A percentile compares a stretch with the other conserved stretches of the same genome.
These are phyloP conservation scores for Brachionus rubens DNA, from an alignment of 1,140 invertebrate genomes.

Conservation along the genomic window DNA sequence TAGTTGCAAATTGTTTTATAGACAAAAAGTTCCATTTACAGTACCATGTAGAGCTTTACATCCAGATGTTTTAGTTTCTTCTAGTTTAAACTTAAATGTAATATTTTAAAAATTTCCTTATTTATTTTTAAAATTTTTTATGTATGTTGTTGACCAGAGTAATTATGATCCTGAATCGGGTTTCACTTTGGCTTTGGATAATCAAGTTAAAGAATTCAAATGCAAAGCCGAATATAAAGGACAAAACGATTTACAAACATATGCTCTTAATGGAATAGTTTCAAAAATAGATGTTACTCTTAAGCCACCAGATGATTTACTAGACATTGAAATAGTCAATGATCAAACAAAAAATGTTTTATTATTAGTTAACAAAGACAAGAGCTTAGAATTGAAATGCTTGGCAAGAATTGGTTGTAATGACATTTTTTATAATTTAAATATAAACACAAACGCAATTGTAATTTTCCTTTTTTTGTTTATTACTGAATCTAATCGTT, in stretches of 20 bases:
- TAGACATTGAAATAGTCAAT: background rate
- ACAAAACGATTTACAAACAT: background rate
- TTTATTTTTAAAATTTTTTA: too few species aligned
- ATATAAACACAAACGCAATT: background rate
- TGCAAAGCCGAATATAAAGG: background rate
- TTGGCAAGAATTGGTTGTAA: constrained; percentile 13
- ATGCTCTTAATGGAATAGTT: background rate
- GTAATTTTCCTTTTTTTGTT: background rate
- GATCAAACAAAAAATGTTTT: background rate
- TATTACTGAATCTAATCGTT: background rate
- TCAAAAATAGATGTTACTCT: background rate
- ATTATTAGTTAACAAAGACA: background rate
- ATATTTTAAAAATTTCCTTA: too few species aligned
- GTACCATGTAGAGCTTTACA: constrained; percentile 30
- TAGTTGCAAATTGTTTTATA: background rate
- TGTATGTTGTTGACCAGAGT: too few species aligned
- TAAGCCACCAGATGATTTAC: background rate
- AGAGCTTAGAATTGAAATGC: background rate
- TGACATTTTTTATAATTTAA: constrained; percentile 32
- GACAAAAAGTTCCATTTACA: background rate
- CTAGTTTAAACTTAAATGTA: background rate
- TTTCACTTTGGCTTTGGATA: background rate
- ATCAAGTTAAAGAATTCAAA: background rate
- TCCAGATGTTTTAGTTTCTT: background rate
- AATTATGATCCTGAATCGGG: constrained; percentile 20